Conservation (phyloP, 2,888 invertebrate species). For the Eremobia ochroleuca region DNA sequence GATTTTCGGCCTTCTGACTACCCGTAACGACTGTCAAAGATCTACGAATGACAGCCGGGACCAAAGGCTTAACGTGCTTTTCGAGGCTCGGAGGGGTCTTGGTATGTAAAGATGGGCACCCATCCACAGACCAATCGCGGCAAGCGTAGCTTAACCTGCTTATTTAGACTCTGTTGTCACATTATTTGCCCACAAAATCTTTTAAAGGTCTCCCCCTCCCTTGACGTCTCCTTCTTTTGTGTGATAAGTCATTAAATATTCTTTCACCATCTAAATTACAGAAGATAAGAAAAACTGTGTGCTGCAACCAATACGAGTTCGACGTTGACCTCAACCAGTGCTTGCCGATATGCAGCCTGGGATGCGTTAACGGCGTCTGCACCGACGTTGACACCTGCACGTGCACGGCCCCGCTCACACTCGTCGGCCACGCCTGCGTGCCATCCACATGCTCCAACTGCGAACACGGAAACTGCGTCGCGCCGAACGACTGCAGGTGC, state of each 20-base stretch:
- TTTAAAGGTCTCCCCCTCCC: not conserved
- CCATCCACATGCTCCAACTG: slow-evolving; percentile 34
- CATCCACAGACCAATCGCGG: no score
- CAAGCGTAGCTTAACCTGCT: no score
- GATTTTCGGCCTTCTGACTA: no score
- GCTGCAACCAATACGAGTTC: slow-evolving; percentile 35
- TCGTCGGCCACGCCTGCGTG: slow-evolving; percentile 30
- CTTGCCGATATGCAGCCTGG: slow-evolving; percentile 33
- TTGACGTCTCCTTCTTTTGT: not conserved
- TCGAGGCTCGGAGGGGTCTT: no score
- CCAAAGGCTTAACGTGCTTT: no score
- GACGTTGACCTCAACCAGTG: slow-evolving; percentile 5
- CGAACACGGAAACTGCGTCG: slow-evolving; percentile 76
- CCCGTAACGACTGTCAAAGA: no score
- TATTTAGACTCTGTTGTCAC: not conserved
- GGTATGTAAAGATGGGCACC: no score
- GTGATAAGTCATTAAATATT: not conserved
- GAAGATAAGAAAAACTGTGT: not conserved
- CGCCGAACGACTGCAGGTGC: slow-evolving; percentile 82
- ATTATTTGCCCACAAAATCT: not conserved
- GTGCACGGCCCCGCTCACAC: slow-evolving; percentile 38
- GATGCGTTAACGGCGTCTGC: slow-evolving; percentile 42
- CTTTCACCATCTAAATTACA: slow-evolving; percentile 27
- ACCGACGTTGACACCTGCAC: slow-evolving; percentile 22
- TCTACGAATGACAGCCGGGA: no score